These are phyloP conservation scores for Actinernus sp. DNA, from an alignment of 92 coral and sea anemone genomes.

Conservation along the genomic window DNA sequence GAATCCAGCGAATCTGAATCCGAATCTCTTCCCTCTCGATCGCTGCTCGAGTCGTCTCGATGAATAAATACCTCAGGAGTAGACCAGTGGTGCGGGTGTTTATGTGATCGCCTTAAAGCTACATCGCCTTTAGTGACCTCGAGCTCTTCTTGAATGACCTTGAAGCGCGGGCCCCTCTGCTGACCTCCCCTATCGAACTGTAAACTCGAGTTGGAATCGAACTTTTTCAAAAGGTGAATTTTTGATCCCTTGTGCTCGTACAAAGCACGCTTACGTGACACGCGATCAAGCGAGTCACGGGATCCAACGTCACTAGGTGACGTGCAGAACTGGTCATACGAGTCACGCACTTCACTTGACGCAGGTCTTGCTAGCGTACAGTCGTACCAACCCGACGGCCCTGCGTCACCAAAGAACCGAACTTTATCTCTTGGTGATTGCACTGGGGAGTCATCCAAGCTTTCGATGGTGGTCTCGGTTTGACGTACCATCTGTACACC, in stretches of 20 bases:
- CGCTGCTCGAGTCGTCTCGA: conserved; percentile 62
- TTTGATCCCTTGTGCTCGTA: conserved; percentile 79
- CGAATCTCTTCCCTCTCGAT: conserved; percentile 49
- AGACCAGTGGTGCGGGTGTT: conserved; percentile 95
- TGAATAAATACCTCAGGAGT: conserved; percentile 84
- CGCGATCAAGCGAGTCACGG: conserved; percentile 85
- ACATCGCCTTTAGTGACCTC: conserved; percentile 50
- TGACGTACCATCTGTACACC: conserved; percentile 78
- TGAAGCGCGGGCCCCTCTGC: conserved; percentile 66
- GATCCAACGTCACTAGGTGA: conserved; percentile 82
- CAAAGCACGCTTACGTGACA: conserved; percentile 64
- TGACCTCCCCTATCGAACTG: conserved; percentile 61
- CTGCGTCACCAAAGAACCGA: conserved; percentile 77
- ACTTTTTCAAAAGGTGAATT: conserved; percentile 55
- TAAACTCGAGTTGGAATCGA: conserved; percentile 78
- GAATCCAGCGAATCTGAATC: conserved; percentile 75
- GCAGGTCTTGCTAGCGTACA: conserved; percentile 90
- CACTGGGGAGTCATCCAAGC: conserved; percentile 41
- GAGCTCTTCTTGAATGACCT: conserved; percentile 57
- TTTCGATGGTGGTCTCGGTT: conserved; percentile 12
- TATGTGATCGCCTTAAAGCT: conserved; percentile 59
- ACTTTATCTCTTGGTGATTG: conserved; percentile 68
- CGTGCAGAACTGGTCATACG: conserved; percentile 93
- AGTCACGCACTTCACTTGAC: conserved; percentile 96
- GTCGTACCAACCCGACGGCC: conserved; percentile 83